Conservation (phyloP, 2,888 invertebrate species). For the Sinopyrophorus schimmeli region DNA sequence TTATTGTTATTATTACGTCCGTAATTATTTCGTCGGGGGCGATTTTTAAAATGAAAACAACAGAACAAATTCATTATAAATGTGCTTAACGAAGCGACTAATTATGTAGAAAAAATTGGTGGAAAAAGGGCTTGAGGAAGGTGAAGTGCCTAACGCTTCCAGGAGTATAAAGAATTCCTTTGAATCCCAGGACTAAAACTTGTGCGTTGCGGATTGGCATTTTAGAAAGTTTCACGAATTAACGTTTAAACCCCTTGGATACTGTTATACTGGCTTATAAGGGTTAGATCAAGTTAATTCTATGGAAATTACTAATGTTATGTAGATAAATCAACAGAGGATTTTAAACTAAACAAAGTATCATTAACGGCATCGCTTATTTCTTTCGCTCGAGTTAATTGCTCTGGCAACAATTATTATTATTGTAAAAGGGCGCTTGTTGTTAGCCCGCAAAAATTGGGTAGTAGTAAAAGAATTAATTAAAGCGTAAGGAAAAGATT, state of each 20-base stretch:
- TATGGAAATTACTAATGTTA: conserved; percentile 19
- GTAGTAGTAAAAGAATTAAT: no score
- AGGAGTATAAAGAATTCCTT: conserved; percentile 1
- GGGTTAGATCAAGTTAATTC: conserved; percentile 17
- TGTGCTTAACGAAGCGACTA: no score
- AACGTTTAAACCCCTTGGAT: conserved; percentile 12
- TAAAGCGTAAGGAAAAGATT: no score
- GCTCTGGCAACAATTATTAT: no score
- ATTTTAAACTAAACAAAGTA: conserved; percentile 11
- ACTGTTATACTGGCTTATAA: conserved; percentile 18
- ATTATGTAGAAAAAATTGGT: no score
- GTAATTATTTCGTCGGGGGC: not conserved
- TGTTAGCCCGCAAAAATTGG: no score
- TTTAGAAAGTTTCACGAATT: conserved; percentile 15
- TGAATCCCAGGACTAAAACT: conserved; percentile 4
- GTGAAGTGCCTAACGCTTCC: no score
- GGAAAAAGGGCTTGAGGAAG: no score
- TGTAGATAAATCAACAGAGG: conserved; percentile 17
- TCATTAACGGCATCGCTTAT: conserved; percentile 11
- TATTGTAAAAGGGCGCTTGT: no score
- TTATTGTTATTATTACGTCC: not conserved
- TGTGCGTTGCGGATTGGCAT: conserved; percentile 9
- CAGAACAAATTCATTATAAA: no score
- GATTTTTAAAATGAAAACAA: not conserved
- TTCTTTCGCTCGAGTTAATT: no score